These are phyloP conservation scores for Euwallacea fornicatus DNA, from an alignment of 1,140 invertebrate genomes.

Conservation along the genomic window DNA sequence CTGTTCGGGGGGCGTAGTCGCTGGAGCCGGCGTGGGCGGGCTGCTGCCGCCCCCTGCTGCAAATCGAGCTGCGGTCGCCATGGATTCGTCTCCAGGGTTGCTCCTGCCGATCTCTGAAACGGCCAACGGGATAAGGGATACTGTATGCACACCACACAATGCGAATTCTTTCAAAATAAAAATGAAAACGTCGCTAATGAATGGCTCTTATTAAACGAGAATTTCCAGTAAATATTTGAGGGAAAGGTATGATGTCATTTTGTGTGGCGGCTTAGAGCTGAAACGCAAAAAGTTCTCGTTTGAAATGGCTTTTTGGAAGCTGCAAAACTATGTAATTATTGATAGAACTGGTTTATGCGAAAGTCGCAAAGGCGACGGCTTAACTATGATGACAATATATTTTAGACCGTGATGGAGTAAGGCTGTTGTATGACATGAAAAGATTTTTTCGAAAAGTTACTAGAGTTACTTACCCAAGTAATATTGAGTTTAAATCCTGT, in stretches of 20 bases:
- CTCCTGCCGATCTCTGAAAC: conserved; percentile 48
- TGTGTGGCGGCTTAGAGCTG: background rate
- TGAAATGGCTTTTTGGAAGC: too few relatives aligned
- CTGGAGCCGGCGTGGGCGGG: conserved; percentile 51
- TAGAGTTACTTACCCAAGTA: too few relatives aligned
- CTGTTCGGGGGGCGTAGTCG: conserved; percentile 50
- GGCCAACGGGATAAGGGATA: conserved; percentile 35
- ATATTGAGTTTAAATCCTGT: too few relatives aligned
- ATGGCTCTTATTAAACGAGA: conserved; percentile 14
- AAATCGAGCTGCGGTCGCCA: conserved; percentile 55
- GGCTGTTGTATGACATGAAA: too few relatives aligned
- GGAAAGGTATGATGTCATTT: conserved; percentile 7
- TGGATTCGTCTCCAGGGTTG: conserved; percentile 51
- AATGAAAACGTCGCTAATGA: conserved; percentile 10
- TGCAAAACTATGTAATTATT: too few relatives aligned
- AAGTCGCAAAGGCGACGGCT: too few relatives aligned
- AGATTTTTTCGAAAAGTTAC: too few relatives aligned
- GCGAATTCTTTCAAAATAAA: background rate
- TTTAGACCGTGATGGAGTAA: too few relatives aligned
- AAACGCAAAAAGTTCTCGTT: background rate
- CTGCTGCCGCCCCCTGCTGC: conserved; percentile 50
- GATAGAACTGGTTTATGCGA: too few relatives aligned
- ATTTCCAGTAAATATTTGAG: conserved; percentile 9
- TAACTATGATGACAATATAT: too few relatives aligned
- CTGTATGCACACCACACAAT: conserved; percentile 1